phyloP scores from a whole-genome alignment of 2,888 invertebrate species.

The Himalopsyche anomala region DNA sequence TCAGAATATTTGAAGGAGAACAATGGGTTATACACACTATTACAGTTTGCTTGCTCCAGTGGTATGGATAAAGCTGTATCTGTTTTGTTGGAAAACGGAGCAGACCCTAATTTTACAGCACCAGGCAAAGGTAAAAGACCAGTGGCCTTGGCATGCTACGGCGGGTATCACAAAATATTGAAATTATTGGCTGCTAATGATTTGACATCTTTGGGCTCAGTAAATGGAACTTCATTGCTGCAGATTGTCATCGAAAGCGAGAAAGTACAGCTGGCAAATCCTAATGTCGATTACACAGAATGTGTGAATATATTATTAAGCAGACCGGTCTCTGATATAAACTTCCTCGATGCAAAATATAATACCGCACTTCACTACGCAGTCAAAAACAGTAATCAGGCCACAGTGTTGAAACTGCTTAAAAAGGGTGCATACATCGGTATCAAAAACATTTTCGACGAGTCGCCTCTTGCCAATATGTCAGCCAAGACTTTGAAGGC shows the following conservation, averaged over 20 bases:
- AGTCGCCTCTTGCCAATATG: constrained; percentile 85
- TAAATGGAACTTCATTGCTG: constrained; percentile 76
- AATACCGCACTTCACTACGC: constrained; percentile 87
- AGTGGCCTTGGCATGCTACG: constrained; percentile 80
- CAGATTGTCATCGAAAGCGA: constrained; percentile 78
- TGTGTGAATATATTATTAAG: constrained; percentile 81
- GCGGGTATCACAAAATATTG: constrained; percentile 77
- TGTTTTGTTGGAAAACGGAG: constrained; percentile 75
- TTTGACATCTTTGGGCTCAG: constrained; percentile 73
- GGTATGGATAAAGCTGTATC: constrained; percentile 77
- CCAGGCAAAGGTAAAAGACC: constrained; percentile 76
- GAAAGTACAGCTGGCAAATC: constrained; percentile 72
- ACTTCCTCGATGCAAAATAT: constrained; percentile 79
- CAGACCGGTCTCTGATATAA: constrained; percentile 78
- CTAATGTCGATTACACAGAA: constrained; percentile 76
- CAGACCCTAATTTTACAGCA: constrained; percentile 75
- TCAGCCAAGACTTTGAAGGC: constrained; percentile 82
- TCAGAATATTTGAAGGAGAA: constrained; percentile 72
- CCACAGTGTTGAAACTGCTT: constrained; percentile 80
- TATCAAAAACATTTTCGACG: constrained; percentile 79
- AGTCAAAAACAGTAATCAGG: constrained; percentile 81
- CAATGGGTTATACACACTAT: constrained; percentile 73
- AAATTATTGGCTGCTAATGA: constrained; percentile 75
- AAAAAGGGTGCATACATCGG: constrained; percentile 86
- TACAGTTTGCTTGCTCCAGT: constrained; percentile 76